Base-by-base conservation (phyloP, 2,113 vertebrate species). In the Oxyura jamaicensis region DNA sequence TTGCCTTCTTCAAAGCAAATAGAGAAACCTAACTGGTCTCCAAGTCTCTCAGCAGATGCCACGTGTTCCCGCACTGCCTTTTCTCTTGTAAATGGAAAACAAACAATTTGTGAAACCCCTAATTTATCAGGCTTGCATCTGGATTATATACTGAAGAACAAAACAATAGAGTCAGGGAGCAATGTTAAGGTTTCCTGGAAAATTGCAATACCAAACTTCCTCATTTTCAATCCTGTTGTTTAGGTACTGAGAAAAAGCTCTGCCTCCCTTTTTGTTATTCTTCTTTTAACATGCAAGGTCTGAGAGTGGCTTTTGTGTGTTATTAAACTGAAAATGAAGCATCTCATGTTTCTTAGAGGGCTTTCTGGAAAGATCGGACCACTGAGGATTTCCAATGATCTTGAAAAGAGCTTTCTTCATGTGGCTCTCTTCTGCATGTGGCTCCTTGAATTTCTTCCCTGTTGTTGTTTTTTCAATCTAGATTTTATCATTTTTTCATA, bases 41-140 rank as follows among this genome's bases (percentile, higher is more conserved):
- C 21, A 31, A 5, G 41, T 16, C 55, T 58, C 1, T 0, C 55
- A 83, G 82, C 63, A 77, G 55, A 25, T 55, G 73, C 69, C 59
- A 48, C 52, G 60, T 88, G 65, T 71, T 84, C 53, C 91, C 88
- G 76, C 56, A 7, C 79, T 96, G 93, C 52, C 71, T 88, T 90
- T 76, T 62, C 59, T 88, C 79, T 59, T 90, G 36, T 23, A 60
- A 72, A 33, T 55, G 56, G 63, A 83, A 93, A 65, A 56, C 65
- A 75, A 93, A 78, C 56, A 69, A 31, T 15, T 42, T 10, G 13
- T 59, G 73, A 80, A 72, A 56, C 17, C 53, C 5, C 48, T 60
- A 3, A 86, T 86, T 90, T 91, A 33, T 81, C 88, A 86, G 60
- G 16, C 28, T 75, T 65, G 46, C 16, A 25, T 79, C 58, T 76